These are phyloP conservation scores for Nyctibius bracteatus DNA, from an alignment of 2,113 vertebrate species.

Conservation along the genomic window DNA sequence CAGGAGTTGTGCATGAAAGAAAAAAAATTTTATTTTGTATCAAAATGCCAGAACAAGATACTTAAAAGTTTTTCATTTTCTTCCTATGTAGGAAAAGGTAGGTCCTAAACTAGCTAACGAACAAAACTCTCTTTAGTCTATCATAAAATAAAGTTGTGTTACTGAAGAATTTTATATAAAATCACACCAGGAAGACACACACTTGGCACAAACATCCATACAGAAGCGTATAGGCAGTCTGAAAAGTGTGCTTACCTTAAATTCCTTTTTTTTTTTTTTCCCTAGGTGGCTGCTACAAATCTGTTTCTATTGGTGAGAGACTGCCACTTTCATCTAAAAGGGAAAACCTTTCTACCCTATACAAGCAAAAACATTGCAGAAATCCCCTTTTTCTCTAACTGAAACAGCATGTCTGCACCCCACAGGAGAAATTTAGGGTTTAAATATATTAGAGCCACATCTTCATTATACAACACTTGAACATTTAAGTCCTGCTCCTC, in stretches of 20 bases:
- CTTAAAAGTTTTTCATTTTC: background rate
- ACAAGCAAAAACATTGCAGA: background rate
- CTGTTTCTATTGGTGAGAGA: background rate
- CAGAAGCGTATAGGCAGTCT: background rate
- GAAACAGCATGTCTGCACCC: background rate
- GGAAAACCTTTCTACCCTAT: background rate
- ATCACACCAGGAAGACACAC: background rate
- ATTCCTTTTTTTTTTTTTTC: too few species aligned
- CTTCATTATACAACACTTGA: background rate
- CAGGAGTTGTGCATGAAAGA: background rate
- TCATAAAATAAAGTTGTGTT: background rate
- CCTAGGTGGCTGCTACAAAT: background rate
- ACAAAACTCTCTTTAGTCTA: background rate
- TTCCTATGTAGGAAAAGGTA: background rate
- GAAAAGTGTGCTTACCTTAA: background rate
- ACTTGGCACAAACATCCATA: background rate
- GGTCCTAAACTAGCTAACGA: background rate
- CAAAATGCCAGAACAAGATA: background rate
- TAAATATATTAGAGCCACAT: background rate
- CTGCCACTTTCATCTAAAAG: background rate
- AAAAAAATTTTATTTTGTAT: background rate
- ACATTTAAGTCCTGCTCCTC: background rate
- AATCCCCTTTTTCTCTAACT: background rate
- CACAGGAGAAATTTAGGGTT: background rate
- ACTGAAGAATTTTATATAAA: background rate